Conservation (phyloP, 2,113 vertebrate species). For the Pseudorasbora parva region DNA sequence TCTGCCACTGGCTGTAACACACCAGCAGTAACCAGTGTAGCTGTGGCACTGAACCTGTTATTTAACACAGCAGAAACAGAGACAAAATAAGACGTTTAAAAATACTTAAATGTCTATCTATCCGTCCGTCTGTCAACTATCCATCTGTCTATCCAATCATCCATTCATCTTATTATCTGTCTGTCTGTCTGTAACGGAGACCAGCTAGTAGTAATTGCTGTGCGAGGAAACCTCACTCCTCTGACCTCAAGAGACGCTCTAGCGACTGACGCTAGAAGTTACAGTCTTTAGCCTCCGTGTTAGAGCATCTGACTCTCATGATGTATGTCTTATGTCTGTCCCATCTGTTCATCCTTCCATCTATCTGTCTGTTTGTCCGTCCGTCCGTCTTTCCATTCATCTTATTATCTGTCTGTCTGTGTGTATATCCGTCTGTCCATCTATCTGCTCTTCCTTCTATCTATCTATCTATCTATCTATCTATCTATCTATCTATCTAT, state of each 20-base stretch:
- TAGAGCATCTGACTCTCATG: too few relatives aligned
- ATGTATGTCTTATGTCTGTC: too few relatives aligned
- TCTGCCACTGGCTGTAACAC: conserved; percentile 90
- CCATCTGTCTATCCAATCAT: background rate
- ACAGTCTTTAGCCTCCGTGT: too few relatives aligned
- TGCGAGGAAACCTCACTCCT: too few relatives aligned
- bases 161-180: background rate
- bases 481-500: background rate
- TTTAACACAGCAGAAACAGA: conserved; percentile 3
- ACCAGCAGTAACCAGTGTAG: conserved; percentile 98
- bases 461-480: background rate
- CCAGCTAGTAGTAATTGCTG: too few relatives aligned
- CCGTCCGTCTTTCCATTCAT: too few relatives aligned
- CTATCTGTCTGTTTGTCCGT: background rate
- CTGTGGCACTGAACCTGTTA: conserved; percentile 94
- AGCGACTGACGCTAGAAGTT: too few relatives aligned
- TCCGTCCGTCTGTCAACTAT: too few relatives aligned
- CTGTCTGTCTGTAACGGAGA: background rate
- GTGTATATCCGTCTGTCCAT: too few relatives aligned
- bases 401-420: too few relatives aligned
- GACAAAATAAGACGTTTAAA: background rate
- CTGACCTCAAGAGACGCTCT: too few relatives aligned
- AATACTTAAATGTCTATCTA: background rate
- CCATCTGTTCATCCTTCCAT: background rate
- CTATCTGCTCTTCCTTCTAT: too few relatives aligned